These are phyloP conservation scores for Saxidomus purpurata DNA, from an alignment of 1,140 invertebrate genomes.

Conservation along the genomic window DNA sequence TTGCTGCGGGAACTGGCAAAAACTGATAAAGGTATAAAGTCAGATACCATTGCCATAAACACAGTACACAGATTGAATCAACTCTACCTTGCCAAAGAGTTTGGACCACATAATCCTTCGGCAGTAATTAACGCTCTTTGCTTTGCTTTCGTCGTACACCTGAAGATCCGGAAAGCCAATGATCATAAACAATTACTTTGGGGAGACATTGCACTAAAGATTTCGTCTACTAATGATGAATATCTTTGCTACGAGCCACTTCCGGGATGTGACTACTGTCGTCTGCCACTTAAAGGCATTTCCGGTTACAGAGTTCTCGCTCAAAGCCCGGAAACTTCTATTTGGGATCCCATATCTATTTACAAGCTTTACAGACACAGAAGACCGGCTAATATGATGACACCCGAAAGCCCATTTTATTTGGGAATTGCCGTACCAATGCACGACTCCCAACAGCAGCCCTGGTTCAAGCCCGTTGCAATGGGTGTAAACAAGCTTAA, in stretches of 20 bases:
- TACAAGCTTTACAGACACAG: conserved; percentile 82
- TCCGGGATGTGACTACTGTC: conserved; percentile 61
- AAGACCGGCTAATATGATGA: conserved; percentile 76
- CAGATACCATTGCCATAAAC: conserved; percentile 71
- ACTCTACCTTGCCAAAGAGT: conserved; percentile 79
- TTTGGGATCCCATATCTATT: conserved; percentile 80
- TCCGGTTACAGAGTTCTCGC: conserved; percentile 70
- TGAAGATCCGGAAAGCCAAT: conserved; percentile 80
- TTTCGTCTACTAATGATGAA: conserved; percentile 75
- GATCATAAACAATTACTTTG: conserved; percentile 83
- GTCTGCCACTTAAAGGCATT: conserved; percentile 27
- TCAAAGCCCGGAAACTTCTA: conserved; percentile 70
- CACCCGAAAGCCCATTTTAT: conserved; percentile 80
- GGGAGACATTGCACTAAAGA: conserved; percentile 80
- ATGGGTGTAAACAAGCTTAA: conserved; percentile 84
- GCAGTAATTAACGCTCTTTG: conserved; percentile 81
- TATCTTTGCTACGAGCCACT: conserved; percentile 78
- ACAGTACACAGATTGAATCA: conserved; percentile 76
- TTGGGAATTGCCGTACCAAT: conserved; percentile 75
- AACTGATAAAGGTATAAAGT: conserved; percentile 74
- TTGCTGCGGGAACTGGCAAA: conserved; percentile 78
- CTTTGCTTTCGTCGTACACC: conserved; percentile 81
- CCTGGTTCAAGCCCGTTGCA: conserved; percentile 81
- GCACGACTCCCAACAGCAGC: conserved; percentile 74
- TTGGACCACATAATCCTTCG: conserved; percentile 82